Evolutionary conservation across 37 sponge, comb jelly and placozoan genomes (phyloP).

Genomic region (Petrosia ficiformis): DNA sequence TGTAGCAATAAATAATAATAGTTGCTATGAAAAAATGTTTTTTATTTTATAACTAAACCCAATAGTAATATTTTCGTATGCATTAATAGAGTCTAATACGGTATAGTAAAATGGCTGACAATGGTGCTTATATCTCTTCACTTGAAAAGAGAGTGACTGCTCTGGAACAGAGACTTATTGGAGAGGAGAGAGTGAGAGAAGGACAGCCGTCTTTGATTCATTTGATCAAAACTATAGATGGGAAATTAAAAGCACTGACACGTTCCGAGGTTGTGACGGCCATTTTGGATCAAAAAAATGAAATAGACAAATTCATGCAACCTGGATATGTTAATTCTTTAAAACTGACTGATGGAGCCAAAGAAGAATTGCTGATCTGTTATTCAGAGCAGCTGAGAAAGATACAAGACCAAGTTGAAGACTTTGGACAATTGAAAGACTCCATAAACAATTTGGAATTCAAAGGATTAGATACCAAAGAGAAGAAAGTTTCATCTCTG

Average conservation of each 20-base stretch:
- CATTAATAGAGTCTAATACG: too few relatives aligned
- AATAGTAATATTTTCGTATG: too few relatives aligned
- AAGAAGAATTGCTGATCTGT: conserved; percentile 40
- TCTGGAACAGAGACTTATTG: conserved; percentile 41
- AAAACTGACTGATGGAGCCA: conserved; percentile 17
- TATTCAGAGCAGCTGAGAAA: conserved; percentile 22
- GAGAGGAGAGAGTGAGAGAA: neutral
- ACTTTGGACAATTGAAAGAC: conserved; percentile 37
- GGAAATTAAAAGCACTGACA: neutral
- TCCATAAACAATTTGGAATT: conserved; percentile 46
- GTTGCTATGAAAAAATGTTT: too few relatives aligned
- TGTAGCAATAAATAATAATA: too few relatives aligned
- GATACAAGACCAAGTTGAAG: neutral
- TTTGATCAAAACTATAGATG: conserved; percentile 4
- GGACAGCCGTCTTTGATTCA: conserved; percentile 26
- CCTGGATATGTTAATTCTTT: conserved; percentile 20
- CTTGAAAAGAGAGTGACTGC: conserved; percentile 24
- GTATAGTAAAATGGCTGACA: conserved; percentile 10
- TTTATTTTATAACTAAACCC: too few relatives aligned
- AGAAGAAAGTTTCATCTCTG: conserved; percentile 39
- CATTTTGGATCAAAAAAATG: conserved; percentile 27
- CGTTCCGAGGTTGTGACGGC: neutral
- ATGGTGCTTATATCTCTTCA: conserved; percentile 30
- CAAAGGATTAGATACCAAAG: conserved; percentile 43
- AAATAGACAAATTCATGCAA: conserved; percentile 20